Evolutionary conservation across 2,888 invertebrate genomes (phyloP), one percentile per base, ranked within the genome.

Genomic region (Xanthostigma xanthostigma): DNA sequence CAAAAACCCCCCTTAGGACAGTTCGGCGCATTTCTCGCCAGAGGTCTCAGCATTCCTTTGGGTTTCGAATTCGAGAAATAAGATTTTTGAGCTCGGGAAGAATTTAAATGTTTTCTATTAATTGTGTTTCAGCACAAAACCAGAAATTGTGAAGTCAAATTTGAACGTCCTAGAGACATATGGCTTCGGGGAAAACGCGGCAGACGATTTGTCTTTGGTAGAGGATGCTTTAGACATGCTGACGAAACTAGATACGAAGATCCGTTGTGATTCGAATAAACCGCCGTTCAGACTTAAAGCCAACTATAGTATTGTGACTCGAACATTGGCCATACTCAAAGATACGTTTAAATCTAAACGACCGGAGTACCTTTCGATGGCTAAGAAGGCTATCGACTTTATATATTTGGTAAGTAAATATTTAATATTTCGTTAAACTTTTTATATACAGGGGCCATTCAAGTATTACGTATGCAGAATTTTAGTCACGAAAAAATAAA

Each of bases 101-200:
- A 36, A 37, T 37, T 48, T 35, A 37, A 45, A 47, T 46, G 27
- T 45, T 53, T 47, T 46, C 33, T 33, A 36, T 12, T 47, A n/a
- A 41, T 46, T 17, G 44, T 46, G 71, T 43, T 62, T 67, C 10
- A 72, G 73, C 57, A 72, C 73, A 0, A 79, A 80, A 51, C 71
- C 76, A 0, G 73, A 73, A 1, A 74, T 81, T 33, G 71, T 76
- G 0, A 67, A 72, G 8, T 77, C 76, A 27, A 93, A 92, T 65
- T 71, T 88, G 3, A 76, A 80, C 53, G 72, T 85, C 6, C 75
- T 93, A 42, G 76, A 86, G 50, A 72, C 75, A 11, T 76, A 87
- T 54, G 88, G 86, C 0, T 71, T 90, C 11, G 79, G 72, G 11
- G 62, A 66, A 36, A 60, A 73, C 44, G 72, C 73, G 2, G 64